Percentiles rank a stretch among this genome's conserved stretches.
Evolutionary conservation across 2,113 vertebrate genomes (phyloP).

Genomic region (Dicrurus megarhynchus): DNA sequence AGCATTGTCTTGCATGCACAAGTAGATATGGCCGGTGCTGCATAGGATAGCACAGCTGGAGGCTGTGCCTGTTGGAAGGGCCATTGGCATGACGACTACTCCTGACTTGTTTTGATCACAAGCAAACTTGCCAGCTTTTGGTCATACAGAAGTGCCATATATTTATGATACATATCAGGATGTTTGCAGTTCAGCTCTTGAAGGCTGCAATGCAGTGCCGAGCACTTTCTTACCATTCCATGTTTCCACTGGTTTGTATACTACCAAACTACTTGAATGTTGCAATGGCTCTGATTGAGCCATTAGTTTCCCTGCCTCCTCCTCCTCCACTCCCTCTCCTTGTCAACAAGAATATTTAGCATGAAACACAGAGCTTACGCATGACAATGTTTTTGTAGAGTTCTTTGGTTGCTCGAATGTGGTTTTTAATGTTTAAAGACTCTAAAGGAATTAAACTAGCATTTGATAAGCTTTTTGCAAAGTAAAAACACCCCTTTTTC

Average conservation of each 20-base stretch:
- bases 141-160: constrained; percentile 65
- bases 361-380: constrained; percentile 46
- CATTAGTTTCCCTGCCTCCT: constrained; percentile 10
- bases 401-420: constrained; percentile 32
- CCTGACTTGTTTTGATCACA: not conserved
- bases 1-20: constrained; percentile 53
- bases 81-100: constrained; percentile 19
- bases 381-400: constrained; percentile 35
- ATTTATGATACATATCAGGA: constrained; percentile 70
- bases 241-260: constrained; percentile 44
- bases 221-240: constrained; percentile 67
- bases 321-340: not conserved
- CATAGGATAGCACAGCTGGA: not conserved
- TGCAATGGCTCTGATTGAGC: constrained; percentile 56
- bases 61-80: constrained; percentile 14
- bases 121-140: constrained; percentile 49
- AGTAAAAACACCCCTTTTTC: not conserved
- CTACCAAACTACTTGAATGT: constrained; percentile 62
- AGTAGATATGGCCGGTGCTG: constrained; percentile 20
- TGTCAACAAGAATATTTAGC: constrained; percentile 37
- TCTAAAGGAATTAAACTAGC: constrained; percentile 33
- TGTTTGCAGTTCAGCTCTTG: constrained; percentile 43
- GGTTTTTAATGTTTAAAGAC: constrained; percentile 55
- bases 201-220: constrained; percentile 39
- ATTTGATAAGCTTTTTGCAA: constrained; percentile 62